These are phyloP conservation scores for Aphodius granarius DNA, from an alignment of 2,888 invertebrate species.

Conservation along the genomic window DNA sequence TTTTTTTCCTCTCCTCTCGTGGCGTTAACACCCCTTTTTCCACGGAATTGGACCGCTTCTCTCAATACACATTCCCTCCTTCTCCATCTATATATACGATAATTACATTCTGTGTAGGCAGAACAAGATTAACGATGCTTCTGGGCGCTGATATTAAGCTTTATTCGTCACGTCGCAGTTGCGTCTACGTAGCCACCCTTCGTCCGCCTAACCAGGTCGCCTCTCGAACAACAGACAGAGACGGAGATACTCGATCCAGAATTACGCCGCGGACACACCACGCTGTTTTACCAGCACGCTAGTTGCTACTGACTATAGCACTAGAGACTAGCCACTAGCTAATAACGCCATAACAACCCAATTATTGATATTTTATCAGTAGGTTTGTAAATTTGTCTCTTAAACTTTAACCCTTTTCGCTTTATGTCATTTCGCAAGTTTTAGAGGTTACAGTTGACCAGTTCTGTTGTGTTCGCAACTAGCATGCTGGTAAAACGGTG, in stretches of 20 bases:
- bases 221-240: not conserved
- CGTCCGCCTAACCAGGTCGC: slow-evolving; percentile 15
- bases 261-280: not conserved
- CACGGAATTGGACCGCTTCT: slow-evolving; percentile 3
- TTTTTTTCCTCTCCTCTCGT: not conserved
- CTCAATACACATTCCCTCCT: slow-evolving; percentile 3
- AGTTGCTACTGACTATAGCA: no score
- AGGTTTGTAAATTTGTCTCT: no score
- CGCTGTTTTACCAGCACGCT: no score
- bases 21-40: slow-evolving; percentile 16
- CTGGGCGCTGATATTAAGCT: slow-evolving; percentile 54
- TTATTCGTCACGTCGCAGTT: slow-evolving; percentile 35
- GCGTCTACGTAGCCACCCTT: slow-evolving; percentile 17
- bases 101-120: slow-evolving; percentile 55
- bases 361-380: no score
- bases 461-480: no score
- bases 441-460: no score
- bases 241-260: not conserved
- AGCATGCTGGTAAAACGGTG: no score
- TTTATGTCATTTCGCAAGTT: no score
- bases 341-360: no score
- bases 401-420: no score
- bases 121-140: slow-evolving; percentile 55
- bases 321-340: no score
- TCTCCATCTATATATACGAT: slow-evolving; percentile 45